Conservation (phyloP, 1,140 invertebrate species). For the Teleopsis dalmanni region DNA sequence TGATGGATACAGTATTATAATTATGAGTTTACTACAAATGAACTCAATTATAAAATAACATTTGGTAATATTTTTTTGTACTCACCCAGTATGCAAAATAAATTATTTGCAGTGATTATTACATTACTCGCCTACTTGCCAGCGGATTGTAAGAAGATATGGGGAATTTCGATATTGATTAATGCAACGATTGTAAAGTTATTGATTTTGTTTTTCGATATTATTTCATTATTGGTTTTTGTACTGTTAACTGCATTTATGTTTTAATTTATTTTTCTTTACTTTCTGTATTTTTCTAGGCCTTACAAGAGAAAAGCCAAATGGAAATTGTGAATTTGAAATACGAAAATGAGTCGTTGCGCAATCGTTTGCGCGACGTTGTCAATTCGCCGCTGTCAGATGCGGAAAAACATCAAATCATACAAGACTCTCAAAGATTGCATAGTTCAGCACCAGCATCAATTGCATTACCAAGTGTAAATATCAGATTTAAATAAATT, state of each 20-base stretch:
- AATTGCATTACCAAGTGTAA: constrained; percentile 51
- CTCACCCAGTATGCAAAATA: too few relatives aligned
- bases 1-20: too few relatives aligned
- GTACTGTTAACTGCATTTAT: neutral
- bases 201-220: too few relatives aligned
- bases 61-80: too few relatives aligned
- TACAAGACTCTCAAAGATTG: constrained; percentile 59
- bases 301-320: constrained; percentile 52
- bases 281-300: constrained; percentile 15
- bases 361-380: constrained; percentile 65
- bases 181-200: too few relatives aligned
- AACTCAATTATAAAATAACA: too few relatives aligned
- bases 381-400: constrained; percentile 73
- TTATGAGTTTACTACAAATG: too few relatives aligned
- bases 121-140: too few relatives aligned
- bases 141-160: too few relatives aligned
- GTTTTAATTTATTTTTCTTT: neutral
- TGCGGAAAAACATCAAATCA: constrained; percentile 68
- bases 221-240: neutral
- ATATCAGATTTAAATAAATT: constrained; percentile 19
- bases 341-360: constrained; percentile 66
- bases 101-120: too few relatives aligned
- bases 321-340: constrained; percentile 57
- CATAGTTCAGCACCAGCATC: constrained; percentile 58
- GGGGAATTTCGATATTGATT: too few relatives aligned